Base-by-base conservation (phyloP, 53 echinoderm and acorn worm species). In the Patiria pectinifera region DNA sequence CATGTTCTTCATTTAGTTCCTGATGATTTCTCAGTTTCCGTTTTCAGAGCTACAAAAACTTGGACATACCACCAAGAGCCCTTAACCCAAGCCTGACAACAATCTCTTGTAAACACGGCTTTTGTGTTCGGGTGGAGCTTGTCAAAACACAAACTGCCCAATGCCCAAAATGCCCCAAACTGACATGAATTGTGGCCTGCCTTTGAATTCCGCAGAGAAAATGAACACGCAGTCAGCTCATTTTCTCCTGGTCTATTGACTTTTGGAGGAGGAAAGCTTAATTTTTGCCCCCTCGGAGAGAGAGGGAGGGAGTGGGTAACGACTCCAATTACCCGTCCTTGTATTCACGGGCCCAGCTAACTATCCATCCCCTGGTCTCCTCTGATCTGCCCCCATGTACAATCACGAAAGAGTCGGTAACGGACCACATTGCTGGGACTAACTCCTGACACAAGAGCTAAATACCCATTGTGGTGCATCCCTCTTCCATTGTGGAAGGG, bases 261-360 rank as follows among this genome's bases (percentile, higher is more conserved):
- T 66, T 84, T 45, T 15, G 12, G 6, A 72, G 72, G 72, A 18
- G 72, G 72, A 72, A 84, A 35, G 84, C 84, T 84, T 84, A 84
- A 84, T 84, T 84, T 84, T 62, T 5, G 21, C 19, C 82, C 53
- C 82, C 19, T 49, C 8, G 0, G 23, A 13, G 83, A 24, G 35
- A 35, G 35, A 35, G 35, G 0, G 35, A 35, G 35, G 35, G 35
- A 35, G 25, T 35, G 45, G 44, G 25, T 14, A 86, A 71, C 47
- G 71, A 48, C 71, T 47, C 48, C 86, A 70, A 86, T 86, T 72
- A 86, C 43, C 86, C 11, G 48, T 72, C 71, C 86, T 70, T 86
- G 86, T 86, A 71, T 72, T 86, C 71, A 48, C 83, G 35, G 1
- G 35, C 61, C 84, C 24, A 61, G 43, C 26, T 43, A 10, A 35